Base-by-base conservation (phyloP, 2,113 vertebrate species). In the Andinoacara biseriatus region DNA sequence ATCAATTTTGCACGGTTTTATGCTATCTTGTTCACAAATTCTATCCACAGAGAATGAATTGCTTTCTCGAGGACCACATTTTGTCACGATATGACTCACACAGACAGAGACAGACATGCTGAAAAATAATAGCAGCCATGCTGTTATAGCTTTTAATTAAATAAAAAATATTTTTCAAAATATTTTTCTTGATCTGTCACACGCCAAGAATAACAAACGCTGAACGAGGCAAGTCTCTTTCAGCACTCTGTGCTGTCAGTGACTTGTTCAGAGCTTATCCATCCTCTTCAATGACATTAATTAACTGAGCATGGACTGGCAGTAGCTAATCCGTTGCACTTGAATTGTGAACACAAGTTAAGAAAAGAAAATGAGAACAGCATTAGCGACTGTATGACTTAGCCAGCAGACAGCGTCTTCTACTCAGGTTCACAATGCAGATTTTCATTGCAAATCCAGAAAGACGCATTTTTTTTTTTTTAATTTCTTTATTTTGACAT, bases 231-330 rank as follows among this genome's bases (percentile, higher is more conserved):
- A 54, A 72, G 67, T 52, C 54, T 56, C 56, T 82, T 82, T 67
- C 75, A 49, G 65, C 79, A 74, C 38, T 54, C 35, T 2, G 26
- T 9, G 43, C 69, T 67, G 87, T 80, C 84, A 74, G 40, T 13
- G 69, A 78, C 79, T 84, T 26, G 60, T 80, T 77, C 59, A 76
- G 58, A 78, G 89, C 85, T 75, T 78, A 81, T 87, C 85, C 89
- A 78, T 83, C 85, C 80, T 78, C 65, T 61, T 86, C 76, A 79
- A 18, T 87, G 89, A 89, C 87, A 83, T 74, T 87, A 87, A 87
- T 91, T 85, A 88, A 81, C 75, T 87, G 58, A 84, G 87, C 69
- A 15, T 75, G 81, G 58, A 77, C 62, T 58, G 78, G 76, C 76
- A 83, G 81, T 10, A 22, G 86, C 72, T 85, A 86, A 86, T 85